These are phyloP conservation scores for Ceratina calcarata DNA, from an alignment of 1,140 invertebrate species.

Conservation along the genomic window DNA sequence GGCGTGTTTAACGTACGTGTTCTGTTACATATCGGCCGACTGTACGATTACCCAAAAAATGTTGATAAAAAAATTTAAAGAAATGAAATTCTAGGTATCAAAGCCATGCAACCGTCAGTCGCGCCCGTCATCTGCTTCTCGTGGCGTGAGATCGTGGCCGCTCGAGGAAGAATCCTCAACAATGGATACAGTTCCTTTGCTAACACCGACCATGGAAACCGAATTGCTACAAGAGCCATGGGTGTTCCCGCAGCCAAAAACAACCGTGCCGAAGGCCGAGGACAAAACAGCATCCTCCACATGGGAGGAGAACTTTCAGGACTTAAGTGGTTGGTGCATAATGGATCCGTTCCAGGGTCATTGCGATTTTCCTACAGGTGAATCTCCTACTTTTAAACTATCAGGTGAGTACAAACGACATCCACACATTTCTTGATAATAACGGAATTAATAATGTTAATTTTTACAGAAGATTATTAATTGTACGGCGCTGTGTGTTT, in stretches of 20 bases:
- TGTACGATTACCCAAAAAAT: too few relatives aligned
- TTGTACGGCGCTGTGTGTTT: background rate
- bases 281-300: slow-evolving; percentile 50
- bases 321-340: slow-evolving; percentile 76
- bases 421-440: background rate
- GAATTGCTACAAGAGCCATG: slow-evolving; percentile 64
- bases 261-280: slow-evolving; percentile 42
- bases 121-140: slow-evolving; percentile 73
- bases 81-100: slow-evolving; percentile 64
- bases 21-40: background rate
- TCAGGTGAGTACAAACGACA: slow-evolving; percentile 65
- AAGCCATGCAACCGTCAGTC: slow-evolving; percentile 73
- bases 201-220: slow-evolving; percentile 67
- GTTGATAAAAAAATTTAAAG: slow-evolving; percentile 8
- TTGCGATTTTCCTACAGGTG: slow-evolving; percentile 78
- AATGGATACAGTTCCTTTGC: slow-evolving; percentile 60
- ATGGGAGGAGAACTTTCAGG: slow-evolving; percentile 79
- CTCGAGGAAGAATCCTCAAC: slow-evolving; percentile 57
- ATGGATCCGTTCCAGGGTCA: slow-evolving; percentile 68
- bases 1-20: slow-evolving; percentile 72
- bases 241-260: slow-evolving; percentile 46
- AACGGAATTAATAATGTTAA: too few relatives aligned
- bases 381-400: slow-evolving; percentile 70
- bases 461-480: background rate
- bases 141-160: slow-evolving; percentile 76